These are phyloP conservation scores for Prorops nasuta DNA, from an alignment of 1,140 invertebrate species.

Conservation along the genomic window DNA sequence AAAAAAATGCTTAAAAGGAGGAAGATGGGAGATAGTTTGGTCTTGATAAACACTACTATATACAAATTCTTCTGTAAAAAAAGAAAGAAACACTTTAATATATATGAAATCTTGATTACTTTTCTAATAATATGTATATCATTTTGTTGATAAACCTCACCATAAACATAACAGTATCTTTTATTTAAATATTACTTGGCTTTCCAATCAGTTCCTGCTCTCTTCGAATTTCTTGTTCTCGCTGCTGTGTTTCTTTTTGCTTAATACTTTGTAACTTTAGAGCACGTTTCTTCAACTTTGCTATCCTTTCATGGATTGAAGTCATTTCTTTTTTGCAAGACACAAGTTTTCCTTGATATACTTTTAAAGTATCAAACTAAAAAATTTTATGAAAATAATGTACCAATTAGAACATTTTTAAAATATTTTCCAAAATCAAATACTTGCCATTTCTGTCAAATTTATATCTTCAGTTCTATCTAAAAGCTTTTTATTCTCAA, in stretches of 20 bases:
- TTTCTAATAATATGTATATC: neutral
- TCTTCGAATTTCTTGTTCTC: conserved; percentile 40
- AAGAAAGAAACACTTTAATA: conserved; percentile 5
- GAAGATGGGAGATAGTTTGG: conserved; percentile 49
- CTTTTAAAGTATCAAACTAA: conserved; percentile 39
- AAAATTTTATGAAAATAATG: conserved; percentile 19
- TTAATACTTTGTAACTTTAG: conserved; percentile 46
- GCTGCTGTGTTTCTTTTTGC: conserved; percentile 46
- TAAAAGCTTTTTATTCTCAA: conserved; percentile 46
- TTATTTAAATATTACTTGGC: conserved; percentile 18
- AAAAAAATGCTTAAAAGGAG: conserved; percentile 32
- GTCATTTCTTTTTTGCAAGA: conserved; percentile 49
- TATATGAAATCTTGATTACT: conserved; percentile 11
- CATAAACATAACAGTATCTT: no score
- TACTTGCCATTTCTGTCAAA: conserved; percentile 45
- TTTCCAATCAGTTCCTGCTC: conserved; percentile 46
- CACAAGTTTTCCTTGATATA: conserved; percentile 45
- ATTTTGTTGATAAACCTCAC: no score
- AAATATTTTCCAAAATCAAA: neutral
- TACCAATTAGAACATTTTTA: neutral
- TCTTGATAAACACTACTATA: conserved; percentile 9
- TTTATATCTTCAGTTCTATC: conserved; percentile 42
- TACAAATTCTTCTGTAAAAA: conserved; percentile 11
- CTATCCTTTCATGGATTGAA: conserved; percentile 42
- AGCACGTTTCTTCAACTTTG: conserved; percentile 52